These are phyloP conservation scores for Calypte anna DNA, from an alignment of 2,113 vertebrate genomes.

Conservation along the genomic window DNA sequence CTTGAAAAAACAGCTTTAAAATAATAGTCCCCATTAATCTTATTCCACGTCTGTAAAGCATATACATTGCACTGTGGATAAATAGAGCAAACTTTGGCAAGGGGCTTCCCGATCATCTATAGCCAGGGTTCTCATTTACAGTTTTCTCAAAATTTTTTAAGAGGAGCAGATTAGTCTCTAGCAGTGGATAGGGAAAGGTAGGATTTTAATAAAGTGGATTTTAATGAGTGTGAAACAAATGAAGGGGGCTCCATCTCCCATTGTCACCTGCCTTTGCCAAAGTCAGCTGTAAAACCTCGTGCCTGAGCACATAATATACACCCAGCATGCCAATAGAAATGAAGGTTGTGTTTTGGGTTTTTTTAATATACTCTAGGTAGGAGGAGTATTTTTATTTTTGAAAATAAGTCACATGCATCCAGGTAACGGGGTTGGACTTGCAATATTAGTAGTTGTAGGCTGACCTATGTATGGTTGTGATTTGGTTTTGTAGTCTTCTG, in stretches of 20 bases:
- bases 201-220: not conserved
- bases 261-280: not conserved
- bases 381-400: not conserved
- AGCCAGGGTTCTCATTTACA: not conserved
- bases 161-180: not conserved
- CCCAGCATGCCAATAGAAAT: not conserved
- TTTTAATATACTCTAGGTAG: not conserved
- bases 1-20: slow-evolving; percentile 9
- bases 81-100: not conserved
- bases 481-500: not conserved
- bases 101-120: not conserved
- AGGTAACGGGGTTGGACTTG: not conserved
- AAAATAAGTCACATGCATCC: not conserved
- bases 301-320: not conserved
- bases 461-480: not conserved
- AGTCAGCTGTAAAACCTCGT: not conserved
- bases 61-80: not conserved
- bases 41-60: slow-evolving; percentile 14
- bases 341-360: not conserved
- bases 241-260: not conserved
- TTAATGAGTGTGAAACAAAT: not conserved
- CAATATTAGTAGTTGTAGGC: not conserved
- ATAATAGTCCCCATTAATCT: slow-evolving; percentile 32
- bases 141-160: not conserved
- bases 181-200: not conserved